Conservation (phyloP, 1,140 invertebrate genomes). For the Brachionus rubens region DNA sequence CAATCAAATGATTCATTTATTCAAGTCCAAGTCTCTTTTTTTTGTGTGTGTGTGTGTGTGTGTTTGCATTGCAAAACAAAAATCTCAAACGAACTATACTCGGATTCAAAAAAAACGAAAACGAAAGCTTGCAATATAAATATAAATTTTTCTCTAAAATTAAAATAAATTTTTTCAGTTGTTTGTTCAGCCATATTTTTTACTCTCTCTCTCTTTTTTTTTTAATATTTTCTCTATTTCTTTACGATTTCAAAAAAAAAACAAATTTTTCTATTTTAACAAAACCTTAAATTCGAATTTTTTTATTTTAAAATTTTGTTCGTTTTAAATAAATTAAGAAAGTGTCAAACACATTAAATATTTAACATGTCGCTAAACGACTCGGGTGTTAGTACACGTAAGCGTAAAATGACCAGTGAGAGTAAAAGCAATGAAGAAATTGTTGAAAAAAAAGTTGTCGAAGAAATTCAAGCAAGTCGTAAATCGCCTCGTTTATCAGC, state of each 20-base stretch:
- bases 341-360: not conserved
- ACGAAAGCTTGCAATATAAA: conserved; percentile 34
- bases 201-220: too few relatives aligned
- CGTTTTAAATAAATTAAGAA: too few relatives aligned
- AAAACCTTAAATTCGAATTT: not conserved
- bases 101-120: not conserved
- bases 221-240: too few relatives aligned
- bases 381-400: conserved; percentile 15
- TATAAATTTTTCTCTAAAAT: conserved; percentile 19
- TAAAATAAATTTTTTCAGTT: not conserved
- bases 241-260: too few relatives aligned
- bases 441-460: not conserved
- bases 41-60: too few relatives aligned
- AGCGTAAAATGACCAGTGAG: not conserved
- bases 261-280: conserved; percentile 23
- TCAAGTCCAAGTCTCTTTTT: too few relatives aligned
- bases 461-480: not conserved
- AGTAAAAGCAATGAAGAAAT: not conserved
- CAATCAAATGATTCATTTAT: not conserved
- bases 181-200: conserved; percentile 31
- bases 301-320: not conserved
- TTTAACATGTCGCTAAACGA: not conserved
- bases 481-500: not conserved
- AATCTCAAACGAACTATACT: not conserved
- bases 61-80: too few relatives aligned